Evolutionary conservation across 2,113 vertebrate species (phyloP), one percentile per base, ranked within the genome.

Genomic region (Clarias gariepinus): DNA sequence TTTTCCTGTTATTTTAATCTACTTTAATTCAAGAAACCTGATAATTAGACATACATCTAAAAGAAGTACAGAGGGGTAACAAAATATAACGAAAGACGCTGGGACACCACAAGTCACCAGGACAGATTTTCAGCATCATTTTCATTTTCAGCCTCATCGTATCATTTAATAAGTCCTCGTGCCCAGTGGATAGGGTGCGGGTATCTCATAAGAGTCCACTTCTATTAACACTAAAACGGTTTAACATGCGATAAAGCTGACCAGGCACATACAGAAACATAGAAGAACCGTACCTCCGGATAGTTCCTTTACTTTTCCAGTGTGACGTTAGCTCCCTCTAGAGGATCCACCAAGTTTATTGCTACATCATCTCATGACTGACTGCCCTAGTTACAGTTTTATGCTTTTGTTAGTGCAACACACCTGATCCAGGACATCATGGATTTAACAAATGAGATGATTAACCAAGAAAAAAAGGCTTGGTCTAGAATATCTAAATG

Each of bases 251-350:
- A 76, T 76, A 33, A 57, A 83, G 23, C 21, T 53, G 9, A 30
- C 16, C 19, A 84, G 18, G 25, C 82, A 25, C 4, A 58, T 23
- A 63, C 16, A 61, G 69, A 21, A 47, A 19, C 30, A 30, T 15
- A 36, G 18, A 9, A 23, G 41, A 11, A 73, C 19, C 41, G 19
- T 47, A 73, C 33, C 11, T 7, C 6, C 19, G 18, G 10, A n/a
- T 28, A 60, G 19, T 55, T 28, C 47, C 76, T 19, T n/a, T 63
- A 58, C 63, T 21, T 84, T 82, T 84, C 41, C 16, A 2, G 63
- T 82, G 55, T 79, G 69, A 36, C 87, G 80, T 71, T 83, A 91
- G 91, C 92, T 2, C 88, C 91, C 83, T 79, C 87, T 89, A 55
- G 63, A 6, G 84, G 60, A 36, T n/a, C 0, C 21, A 89, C 90